phyloP scores from a whole-genome alignment of 1,140 invertebrate species.

The Saccostrea echinata region DNA sequence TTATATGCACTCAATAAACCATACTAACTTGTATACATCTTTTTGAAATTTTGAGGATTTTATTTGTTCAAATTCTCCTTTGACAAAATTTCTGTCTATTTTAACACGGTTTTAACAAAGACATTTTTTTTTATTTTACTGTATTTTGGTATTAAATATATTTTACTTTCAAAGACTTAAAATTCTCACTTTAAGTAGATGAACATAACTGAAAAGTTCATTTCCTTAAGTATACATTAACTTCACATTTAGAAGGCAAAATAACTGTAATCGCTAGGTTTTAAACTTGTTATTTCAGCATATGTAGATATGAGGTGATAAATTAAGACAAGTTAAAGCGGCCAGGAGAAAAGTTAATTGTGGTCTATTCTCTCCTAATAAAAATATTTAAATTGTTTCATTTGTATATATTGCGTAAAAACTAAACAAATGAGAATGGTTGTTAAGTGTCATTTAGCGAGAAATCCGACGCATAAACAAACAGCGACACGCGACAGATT shows the following conservation, averaged over 20 bases:
- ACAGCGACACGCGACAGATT: background rate
- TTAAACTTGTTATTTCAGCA: background rate
- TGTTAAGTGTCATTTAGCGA: background rate
- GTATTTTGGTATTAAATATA: too few species aligned
- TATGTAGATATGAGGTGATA: background rate
- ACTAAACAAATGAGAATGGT: background rate
- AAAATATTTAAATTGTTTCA: background rate
- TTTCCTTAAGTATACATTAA: too few species aligned
- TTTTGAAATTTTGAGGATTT: too few species aligned
- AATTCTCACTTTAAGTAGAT: too few species aligned
- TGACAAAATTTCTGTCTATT: too few species aligned
- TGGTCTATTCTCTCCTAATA: background rate
- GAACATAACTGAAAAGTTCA: too few species aligned
- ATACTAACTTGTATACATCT: background rate
- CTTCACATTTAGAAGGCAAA: too few species aligned
- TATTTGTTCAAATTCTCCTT: too few species aligned
- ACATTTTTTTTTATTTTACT: too few species aligned
- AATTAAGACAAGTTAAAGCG: constrained; percentile 8
- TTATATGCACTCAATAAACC: background rate
- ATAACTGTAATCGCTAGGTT: background rate
- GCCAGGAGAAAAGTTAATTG: constrained; percentile 1
- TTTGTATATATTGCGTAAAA: constrained; percentile 1
- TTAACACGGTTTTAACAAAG: too few species aligned
- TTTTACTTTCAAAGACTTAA: too few species aligned
- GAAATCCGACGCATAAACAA: background rate